phyloP scores from a whole-genome alignment of 2,113 vertebrate species.

The Podocnemis expansa region DNA sequence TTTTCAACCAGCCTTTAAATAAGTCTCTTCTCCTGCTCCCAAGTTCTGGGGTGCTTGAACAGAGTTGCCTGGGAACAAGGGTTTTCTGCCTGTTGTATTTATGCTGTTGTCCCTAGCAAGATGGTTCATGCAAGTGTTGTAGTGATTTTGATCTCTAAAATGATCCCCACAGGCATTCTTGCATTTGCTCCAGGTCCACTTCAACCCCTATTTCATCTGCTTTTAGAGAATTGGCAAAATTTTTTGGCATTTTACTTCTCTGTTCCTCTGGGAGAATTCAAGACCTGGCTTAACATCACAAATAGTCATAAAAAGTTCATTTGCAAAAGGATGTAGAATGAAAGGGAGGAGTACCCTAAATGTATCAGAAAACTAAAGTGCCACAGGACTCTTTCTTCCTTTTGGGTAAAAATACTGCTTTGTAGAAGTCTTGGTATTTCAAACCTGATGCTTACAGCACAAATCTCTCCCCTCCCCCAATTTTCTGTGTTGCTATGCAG shows the following conservation, averaged over 20 bases:
- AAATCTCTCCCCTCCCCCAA: not conserved
- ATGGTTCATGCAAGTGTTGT: fast-evolving
- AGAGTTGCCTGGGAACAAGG: not conserved
- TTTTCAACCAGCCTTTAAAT: not conserved
- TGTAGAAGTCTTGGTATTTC: conserved; percentile 4
- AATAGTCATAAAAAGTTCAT: not conserved
- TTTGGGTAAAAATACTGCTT: conserved; percentile 13
- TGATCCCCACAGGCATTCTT: conserved; percentile 1
- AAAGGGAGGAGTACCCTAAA: not conserved
- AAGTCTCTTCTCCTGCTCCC: not conserved
- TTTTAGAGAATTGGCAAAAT: not conserved
- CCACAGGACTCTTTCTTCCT: not conserved
- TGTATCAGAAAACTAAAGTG: not conserved
- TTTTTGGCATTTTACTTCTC: not conserved
- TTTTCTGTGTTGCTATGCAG: not conserved
- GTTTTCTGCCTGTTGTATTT: not conserved
- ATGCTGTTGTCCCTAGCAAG: not conserved
- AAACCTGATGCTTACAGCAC: not conserved
- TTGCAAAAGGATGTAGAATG: not conserved
- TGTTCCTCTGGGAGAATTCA: not conserved
- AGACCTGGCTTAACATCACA: not conserved
- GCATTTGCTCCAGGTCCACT: not conserved
- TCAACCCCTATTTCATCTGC: not conserved
- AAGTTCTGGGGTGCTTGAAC: not conserved
- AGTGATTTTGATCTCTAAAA: conserved; percentile 1